Evolutionary conservation across 2,797 vertebrate genomes (phyloP).

Genomic region (Acipenser oxyrinchus): DNA sequence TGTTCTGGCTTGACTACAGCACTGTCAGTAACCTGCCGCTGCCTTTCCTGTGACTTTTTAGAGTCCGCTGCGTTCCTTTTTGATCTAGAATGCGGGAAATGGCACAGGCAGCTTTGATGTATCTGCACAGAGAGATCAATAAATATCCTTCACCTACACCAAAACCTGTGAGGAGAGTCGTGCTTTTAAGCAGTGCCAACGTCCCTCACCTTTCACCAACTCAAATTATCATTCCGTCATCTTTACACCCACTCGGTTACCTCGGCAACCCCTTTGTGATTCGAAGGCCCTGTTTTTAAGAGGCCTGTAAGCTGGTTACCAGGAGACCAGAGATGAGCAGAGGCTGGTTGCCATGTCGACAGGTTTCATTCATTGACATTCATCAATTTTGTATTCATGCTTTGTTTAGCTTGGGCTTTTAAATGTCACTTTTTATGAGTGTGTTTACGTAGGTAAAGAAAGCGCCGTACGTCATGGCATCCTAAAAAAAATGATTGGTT

Average conservation of each 20-base stretch:
- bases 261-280: conserved; percentile 42
- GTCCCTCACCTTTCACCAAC: conserved; percentile 15
- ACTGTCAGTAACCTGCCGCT: no score
- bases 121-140: not conserved
- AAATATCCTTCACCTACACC: conserved; percentile 10
- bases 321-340: conserved; percentile 27
- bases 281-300: conserved; percentile 30
- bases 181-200: conserved; percentile 16
- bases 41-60: no score
- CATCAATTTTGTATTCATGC: no score
- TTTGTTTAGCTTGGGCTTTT: no score
- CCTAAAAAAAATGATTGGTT: no score
- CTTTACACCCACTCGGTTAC: conserved; percentile 47
- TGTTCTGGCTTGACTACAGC: no score
- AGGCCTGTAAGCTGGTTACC: conserved; percentile 36
- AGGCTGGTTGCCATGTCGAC: conserved; percentile 1
- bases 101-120: not conserved
- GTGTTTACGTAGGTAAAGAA: no score
- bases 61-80: no score
- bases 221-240: conserved; percentile 48
- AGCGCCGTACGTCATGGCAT: no score
- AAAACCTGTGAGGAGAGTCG: conserved; percentile 25
- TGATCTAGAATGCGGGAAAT: not conserved
- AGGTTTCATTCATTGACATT: no score
- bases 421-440: no score